Evolutionary conservation across 2,113 vertebrate species (phyloP).

Genomic region (Solea senegalensis): DNA sequence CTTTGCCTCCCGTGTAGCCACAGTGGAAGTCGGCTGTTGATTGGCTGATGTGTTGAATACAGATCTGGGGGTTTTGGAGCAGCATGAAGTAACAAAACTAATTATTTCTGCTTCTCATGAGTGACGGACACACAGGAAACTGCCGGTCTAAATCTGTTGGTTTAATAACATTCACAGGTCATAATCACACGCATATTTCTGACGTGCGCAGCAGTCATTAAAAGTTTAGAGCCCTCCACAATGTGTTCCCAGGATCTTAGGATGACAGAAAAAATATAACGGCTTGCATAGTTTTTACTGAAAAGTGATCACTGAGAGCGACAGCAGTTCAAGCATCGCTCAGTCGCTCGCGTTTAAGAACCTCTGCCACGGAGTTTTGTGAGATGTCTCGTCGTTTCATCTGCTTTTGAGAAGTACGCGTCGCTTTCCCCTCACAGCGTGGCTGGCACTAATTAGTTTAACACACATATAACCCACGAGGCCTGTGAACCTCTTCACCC

Average conservation of each 20-base stretch:
- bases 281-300: slow-evolving; percentile 10
- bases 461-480: slow-evolving; percentile 58
- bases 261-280: slow-evolving; percentile 53
- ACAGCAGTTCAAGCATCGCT: slow-evolving; percentile 58
- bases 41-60: too few relatives aligned
- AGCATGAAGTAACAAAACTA: too few relatives aligned
- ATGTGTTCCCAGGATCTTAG: slow-evolving; percentile 33
- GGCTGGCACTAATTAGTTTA: slow-evolving; percentile 72
- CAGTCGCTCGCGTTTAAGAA: slow-evolving; percentile 52
- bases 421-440: slow-evolving; percentile 61
- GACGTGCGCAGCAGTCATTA: slow-evolving; percentile 50
- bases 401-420: slow-evolving; percentile 45
- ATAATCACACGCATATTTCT: slow-evolving; percentile 22
- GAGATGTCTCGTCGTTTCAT: slow-evolving; percentile 59
- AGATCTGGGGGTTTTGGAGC: too few relatives aligned
- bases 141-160: background rate
- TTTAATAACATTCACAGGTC: slow-evolving; percentile 24
- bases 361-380: slow-evolving; percentile 45
- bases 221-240: slow-evolving; percentile 52
- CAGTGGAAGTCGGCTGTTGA: too few relatives aligned
- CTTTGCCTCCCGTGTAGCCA: too few relatives aligned
- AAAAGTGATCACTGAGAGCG: slow-evolving; percentile 16
- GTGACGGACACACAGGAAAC: background rate
- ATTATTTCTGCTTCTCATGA: too few relatives aligned
- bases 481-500: slow-evolving; percentile 52